Evolutionary conservation across 1,140 invertebrate genomes (phyloP).

Genomic region (Dinothrombium tinctorium): DNA sequence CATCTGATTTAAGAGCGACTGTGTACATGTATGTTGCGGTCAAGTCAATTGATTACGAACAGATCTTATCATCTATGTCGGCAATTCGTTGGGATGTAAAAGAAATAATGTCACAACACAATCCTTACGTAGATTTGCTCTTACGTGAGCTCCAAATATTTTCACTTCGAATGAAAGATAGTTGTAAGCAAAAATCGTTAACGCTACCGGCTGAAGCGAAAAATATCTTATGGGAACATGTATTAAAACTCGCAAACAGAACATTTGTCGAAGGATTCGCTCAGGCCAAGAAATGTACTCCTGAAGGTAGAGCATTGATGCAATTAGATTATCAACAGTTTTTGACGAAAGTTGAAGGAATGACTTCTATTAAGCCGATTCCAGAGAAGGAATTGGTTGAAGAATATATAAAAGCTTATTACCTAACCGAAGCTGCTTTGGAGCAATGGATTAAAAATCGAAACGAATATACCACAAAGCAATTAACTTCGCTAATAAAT

Average conservation of each 20-base stretch:
- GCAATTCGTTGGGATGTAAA: slow-evolving; percentile 78
- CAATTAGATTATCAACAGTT: slow-evolving; percentile 92
- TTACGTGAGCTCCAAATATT: slow-evolving; percentile 46
- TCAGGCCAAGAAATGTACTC: slow-evolving; percentile 67
- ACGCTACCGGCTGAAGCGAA: slow-evolving; percentile 42
- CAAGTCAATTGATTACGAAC: slow-evolving; percentile 48
- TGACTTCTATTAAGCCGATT: slow-evolving; percentile 45
- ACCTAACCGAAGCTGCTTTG: slow-evolving; percentile 59
- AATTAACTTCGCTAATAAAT: slow-evolving; percentile 54
- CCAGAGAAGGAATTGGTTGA: slow-evolving; percentile 77
- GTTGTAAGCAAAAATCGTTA: slow-evolving; percentile 28
- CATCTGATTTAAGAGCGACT: slow-evolving; percentile 23
- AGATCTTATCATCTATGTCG: slow-evolving; percentile 49
- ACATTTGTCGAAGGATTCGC: slow-evolving; percentile 59
- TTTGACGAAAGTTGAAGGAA: slow-evolving; percentile 62
- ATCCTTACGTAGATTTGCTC: slow-evolving; percentile 42
- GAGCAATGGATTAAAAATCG: slow-evolving; percentile 70
- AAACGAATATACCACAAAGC: slow-evolving; percentile 67
- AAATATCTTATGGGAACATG: slow-evolving; percentile 56
- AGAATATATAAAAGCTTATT: slow-evolving; percentile 85
- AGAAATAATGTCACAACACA: slow-evolving; percentile 86
- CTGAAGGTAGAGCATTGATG: slow-evolving; percentile 86
- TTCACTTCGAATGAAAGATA: slow-evolving; percentile 42
- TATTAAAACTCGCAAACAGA: slow-evolving; percentile 53
- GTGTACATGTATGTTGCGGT: slow-evolving; percentile 60